Base-by-base conservation (phyloP, 2,888 invertebrate genomes). In the Arctia plantaginis region DNA sequence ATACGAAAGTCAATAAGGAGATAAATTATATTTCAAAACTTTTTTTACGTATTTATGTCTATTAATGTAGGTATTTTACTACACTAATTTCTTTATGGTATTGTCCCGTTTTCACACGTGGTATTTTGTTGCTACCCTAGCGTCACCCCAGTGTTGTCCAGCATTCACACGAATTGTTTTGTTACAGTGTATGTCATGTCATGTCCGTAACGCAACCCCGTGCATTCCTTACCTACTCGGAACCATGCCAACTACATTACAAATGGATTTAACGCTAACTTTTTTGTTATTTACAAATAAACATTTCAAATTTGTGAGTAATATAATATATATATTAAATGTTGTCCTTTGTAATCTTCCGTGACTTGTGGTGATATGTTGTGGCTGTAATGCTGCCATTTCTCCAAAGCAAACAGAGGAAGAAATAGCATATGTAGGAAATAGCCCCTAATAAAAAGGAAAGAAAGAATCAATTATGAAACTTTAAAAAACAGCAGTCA, bases 81-180 rank as follows among this genome's bases (percentile, higher is more conserved):
- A n/a, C n/a, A n/a, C n/a, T n/a, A n/a, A n/a, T n/a, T n/a, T n/a
- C n/a, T n/a, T n/a, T 7, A 23, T 15, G 12, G 20, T 39, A 13
- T 47, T 71, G 18, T 33, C 64, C 33, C 15, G 23, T 64, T n/a
- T 44, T 15, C n/a, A 6, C 6, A n/a, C 23, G 30, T 8, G 39
- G 23, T 64, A 64, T 18, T 51, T 18, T 72, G 64, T 92, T 88
- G 93, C 68, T 79, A 88, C 86, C 81, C 35, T 77, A 85, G 23
- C 84, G 75, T 88, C 90, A 90, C 90, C 89, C 92, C 82, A 91
- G 74, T 86, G 91, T 92, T 94, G 95, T 93, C 94, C 95, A 84
- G 92, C 85, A 87, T 93, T 94, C 93, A 91, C 92, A 93, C 88
- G 92, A 93, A 93, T 90, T 89, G 93, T 94, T 94, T 93, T 93